Base-by-base conservation (phyloP, 2,888 invertebrate species). In the Nymphalis polychloros region DNA sequence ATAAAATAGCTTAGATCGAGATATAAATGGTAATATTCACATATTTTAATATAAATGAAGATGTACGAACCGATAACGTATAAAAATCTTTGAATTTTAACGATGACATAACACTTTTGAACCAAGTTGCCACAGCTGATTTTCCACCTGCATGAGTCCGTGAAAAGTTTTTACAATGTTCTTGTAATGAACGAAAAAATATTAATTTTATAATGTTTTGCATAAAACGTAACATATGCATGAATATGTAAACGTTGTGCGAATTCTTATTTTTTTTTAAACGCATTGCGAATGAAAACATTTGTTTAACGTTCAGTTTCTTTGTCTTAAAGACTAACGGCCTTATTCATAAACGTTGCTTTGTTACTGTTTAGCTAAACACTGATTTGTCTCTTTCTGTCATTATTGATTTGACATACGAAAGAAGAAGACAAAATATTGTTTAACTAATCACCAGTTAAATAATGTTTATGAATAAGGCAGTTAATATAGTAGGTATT, bases 81-180 rank as follows among this genome's bases (percentile, higher is more conserved):
- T 55, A 59, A 59, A 59, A 66, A 69, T 63, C n/a, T 59, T 63
- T 69, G 49, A 69, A 69, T 66, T 59, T 69, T 69, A 59, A 67
- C 48, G n/a, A 53, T n/a, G 27, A 23, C 47, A 23, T 53, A 35
- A 61, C 17, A 50, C 61, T 60, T 60, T 60, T 35, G 49, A 65
- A 17, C 2, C 27, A n/a, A 31, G 7, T 49, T 20, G 47, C 3
- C 31, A 50, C 59, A 65, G 65, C 49, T 57, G 68, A 48, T 52
- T 50, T 59, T 23, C 23, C 69, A 71, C 52, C 66, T 69, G 71
- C 63, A 31, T n/a, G 7, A 55, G 50, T 60, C 20, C 23, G 60
- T 8, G 10, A 35, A 53, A 59, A 59, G 19, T 65, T 69, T 53
- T 59, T 48, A 47, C 63, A 35, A 19, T 13, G 23, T 31, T 46